A percentile compares a stretch with the other conserved stretches of the same genome.
Conservation (phyloP, 2,113 vertebrate genomes). For the Ophiodon elongatus region DNA sequence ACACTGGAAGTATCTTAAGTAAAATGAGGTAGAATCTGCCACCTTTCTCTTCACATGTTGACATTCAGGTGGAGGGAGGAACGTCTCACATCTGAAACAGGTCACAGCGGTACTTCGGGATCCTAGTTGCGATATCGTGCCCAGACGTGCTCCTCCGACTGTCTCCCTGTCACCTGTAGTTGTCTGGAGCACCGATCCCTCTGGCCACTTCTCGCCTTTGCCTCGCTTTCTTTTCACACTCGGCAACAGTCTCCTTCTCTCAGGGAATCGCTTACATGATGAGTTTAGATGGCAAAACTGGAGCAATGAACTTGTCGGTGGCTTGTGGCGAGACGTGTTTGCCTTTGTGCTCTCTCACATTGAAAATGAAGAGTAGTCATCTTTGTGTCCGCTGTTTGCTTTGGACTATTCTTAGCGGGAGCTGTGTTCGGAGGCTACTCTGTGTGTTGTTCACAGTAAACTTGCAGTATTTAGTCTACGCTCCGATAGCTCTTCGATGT, state of each 20-base stretch:
- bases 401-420: not conserved
- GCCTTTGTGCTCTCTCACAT: not conserved
- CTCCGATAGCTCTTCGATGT: not conserved
- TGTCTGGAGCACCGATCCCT: conserved; percentile 56
- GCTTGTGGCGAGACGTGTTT: conserved; percentile 3
- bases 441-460: not conserved
- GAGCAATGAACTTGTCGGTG: conserved; percentile 3
- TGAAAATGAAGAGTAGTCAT: not conserved
- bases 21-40: not conserved
- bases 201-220: conserved; percentile 53
- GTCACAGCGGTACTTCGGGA: conserved; percentile 4
- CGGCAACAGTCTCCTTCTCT: conserved; percentile 23
- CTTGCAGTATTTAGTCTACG: not conserved
- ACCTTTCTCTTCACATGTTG: not conserved
- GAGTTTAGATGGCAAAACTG: not conserved
- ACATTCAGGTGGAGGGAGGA: not conserved
- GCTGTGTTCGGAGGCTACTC: not conserved
- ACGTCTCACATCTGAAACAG: conserved; percentile 20
- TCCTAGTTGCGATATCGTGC: conserved; percentile 20
- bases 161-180: conserved; percentile 49
- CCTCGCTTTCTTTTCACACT: conserved; percentile 22
- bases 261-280: conserved; percentile 3
- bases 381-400: conserved; percentile 1
- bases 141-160: conserved; percentile 23
- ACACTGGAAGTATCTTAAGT: not conserved